Evolutionary conservation across 2,888 invertebrate genomes (phyloP), one percentile per base, ranked within the genome.

Genomic region (Unio delphinus): DNA sequence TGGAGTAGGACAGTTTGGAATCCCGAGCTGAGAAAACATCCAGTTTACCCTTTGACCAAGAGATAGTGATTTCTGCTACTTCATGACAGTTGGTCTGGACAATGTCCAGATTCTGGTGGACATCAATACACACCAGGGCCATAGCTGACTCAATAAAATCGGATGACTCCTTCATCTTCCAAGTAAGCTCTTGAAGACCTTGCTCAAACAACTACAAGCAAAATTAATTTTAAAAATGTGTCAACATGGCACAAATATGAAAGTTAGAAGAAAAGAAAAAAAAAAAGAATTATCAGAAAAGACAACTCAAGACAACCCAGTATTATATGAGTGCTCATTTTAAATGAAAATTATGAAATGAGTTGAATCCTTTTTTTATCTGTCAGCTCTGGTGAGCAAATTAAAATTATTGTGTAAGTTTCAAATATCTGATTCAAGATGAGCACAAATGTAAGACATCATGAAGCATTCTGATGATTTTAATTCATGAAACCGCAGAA

Each of bases 141-240:
- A 86, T 86, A 54, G 89, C 88, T 60, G 83, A 83, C 77, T 90
- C 90, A 34, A 90, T 89, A 74, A 89, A 90, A 78, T 90, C 90
- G 20, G 83, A 85, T 23, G 87, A 87, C 70, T 90, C 89, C 69
- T 88, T 87, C 79, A 88, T 89, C 68, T 86, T 86, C 90, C 90
- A 90, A 11, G 88, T 90, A 68, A 80, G 85, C 61, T 85, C 82
- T 65, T 84, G 81, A 30, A 89, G 75, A 23, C 90, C 90, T 77
- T 88, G 84, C 59, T 88, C 87, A 76, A 90, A 83, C 68, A 90
- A 70, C 89, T 89, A 78, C 17, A 20, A 20, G 56, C 55, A 57
- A 0, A 54, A 62, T 20, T 23, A n/a, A 23, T 20, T 54, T n/a
- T 15, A 20, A 26, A 61, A 30, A 7, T 62, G 23, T 67, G 4